Conservation (phyloP, 2,888 invertebrate species). For the Tethea ocularis region DNA sequence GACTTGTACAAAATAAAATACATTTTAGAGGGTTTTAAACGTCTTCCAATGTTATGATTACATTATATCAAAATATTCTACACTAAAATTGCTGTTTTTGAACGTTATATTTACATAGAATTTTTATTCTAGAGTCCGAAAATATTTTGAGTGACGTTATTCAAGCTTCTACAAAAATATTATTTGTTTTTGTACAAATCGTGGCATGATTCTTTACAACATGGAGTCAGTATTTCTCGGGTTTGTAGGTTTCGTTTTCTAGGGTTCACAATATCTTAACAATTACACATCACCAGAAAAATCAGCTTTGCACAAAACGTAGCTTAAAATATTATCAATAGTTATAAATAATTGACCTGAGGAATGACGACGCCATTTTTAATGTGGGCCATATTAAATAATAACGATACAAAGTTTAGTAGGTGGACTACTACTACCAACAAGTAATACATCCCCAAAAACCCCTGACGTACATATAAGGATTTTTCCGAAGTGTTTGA, state of each 20-base stretch:
- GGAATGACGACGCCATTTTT: neutral
- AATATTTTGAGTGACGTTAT: too few relatives aligned
- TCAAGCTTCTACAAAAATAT: too few relatives aligned
- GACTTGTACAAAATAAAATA: too few relatives aligned
- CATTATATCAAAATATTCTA: too few relatives aligned
- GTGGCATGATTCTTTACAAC: neutral
- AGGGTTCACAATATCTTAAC: neutral
- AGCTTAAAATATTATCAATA: neutral
- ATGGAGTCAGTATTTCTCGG: neutral
- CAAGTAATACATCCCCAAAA: constrained; percentile 5
- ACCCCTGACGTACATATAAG: constrained; percentile 15
- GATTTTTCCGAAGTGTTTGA: constrained; percentile 38
- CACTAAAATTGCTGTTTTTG: too few relatives aligned
- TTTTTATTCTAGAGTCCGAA: too few relatives aligned
- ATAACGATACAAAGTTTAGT: too few relatives aligned
- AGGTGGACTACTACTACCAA: neutral
- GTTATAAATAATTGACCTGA: neutral
- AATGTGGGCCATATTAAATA: neutral
- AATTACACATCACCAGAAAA: neutral
- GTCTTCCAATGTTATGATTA: too few relatives aligned
- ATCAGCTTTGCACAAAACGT: neutral
- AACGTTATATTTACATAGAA: too few relatives aligned
- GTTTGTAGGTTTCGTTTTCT: neutral
- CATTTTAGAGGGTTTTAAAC: too few relatives aligned
- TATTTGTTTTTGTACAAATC: too few relatives aligned